phyloP scores from a whole-genome alignment of 2,113 vertebrate species.

The Oreochromis tanganicae region DNA sequence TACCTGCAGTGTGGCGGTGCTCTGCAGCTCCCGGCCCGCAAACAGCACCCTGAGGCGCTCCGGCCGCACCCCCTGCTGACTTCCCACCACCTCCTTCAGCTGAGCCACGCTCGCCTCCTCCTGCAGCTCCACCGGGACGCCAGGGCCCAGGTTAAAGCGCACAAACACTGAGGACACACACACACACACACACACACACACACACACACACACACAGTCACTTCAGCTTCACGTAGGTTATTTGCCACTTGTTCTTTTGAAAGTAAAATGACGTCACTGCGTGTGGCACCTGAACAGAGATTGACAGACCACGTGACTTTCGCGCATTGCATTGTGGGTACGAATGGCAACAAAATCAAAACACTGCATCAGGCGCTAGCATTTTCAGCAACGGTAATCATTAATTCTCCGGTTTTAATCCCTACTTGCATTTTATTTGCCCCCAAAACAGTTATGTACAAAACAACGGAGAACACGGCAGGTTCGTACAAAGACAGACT shows the following conservation, averaged over 20 bases:
- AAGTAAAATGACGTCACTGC: not conserved
- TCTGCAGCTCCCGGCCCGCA: constrained; percentile 49
- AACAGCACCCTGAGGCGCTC: constrained; percentile 48
- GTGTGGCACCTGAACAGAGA: not conserved
- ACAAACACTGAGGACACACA: constrained; percentile 41
- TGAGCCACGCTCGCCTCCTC: constrained; percentile 5
- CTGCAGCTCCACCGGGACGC: constrained; percentile 29
- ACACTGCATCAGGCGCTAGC: too few relatives aligned
- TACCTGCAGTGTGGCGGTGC: constrained; percentile 40
- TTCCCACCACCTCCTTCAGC: constrained; percentile 46
- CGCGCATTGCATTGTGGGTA: too few relatives aligned
- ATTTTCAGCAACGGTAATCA: too few relatives aligned
- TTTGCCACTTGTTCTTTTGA: not conserved
- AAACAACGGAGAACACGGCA: too few relatives aligned
- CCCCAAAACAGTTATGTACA: too few relatives aligned
- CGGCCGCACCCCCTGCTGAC: constrained; percentile 29
- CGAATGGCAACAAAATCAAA: too few relatives aligned
- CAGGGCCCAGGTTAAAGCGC: constrained; percentile 33
- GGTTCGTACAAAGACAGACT: too few relatives aligned
- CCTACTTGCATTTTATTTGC: too few relatives aligned
- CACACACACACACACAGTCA: too few relatives aligned
- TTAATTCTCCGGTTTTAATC: too few relatives aligned
- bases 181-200: not conserved
- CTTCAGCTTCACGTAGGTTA: not conserved
- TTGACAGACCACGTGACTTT: too few relatives aligned